Percentiles rank a stretch among this genome's conserved stretches.
Conservation (phyloP, 2,888 invertebrate genomes). For the Lithosia quadra region DNA sequence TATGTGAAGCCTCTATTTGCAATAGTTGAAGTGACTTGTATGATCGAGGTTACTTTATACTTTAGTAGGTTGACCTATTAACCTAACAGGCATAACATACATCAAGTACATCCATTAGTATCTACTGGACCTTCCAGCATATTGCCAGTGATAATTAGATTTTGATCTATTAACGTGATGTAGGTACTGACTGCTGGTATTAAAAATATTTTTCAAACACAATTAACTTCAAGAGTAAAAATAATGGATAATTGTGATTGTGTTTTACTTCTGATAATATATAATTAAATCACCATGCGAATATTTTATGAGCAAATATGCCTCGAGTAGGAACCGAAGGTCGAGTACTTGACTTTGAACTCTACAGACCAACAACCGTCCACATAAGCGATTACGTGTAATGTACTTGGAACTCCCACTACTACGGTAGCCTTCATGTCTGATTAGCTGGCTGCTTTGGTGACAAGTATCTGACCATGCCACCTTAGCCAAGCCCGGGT, state of each 20-base stretch:
- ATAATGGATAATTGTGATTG: conserved; percentile 2
- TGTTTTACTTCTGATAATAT: conserved; percentile 1
- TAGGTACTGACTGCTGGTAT: neutral
- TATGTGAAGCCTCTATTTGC: neutral
- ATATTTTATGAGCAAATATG: neutral
- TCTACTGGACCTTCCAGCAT: neutral
- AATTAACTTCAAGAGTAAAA: neutral
- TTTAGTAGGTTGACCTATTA: neutral
- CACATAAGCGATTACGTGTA: neutral
- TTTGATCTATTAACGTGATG: neutral
- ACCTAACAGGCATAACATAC: neutral
- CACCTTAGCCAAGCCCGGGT: neutral
- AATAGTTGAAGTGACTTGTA: neutral
- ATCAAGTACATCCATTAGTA: neutral
- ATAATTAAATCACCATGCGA: neutral
- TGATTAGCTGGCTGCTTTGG: too few relatives aligned
- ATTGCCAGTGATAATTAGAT: neutral
- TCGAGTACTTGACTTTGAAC: neutral
- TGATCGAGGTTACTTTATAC: neutral
- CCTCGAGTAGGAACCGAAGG: neutral
- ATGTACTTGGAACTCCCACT: neutral
- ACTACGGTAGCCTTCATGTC: neutral
- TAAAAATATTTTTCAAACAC: neutral
- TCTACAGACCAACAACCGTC: neutral
- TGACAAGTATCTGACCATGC: too few relatives aligned